Evolutionary conservation across 2,113 vertebrate genomes (phyloP), one percentile per base, ranked within the genome.

Genomic region (Potamarius usumacintae): DNA sequence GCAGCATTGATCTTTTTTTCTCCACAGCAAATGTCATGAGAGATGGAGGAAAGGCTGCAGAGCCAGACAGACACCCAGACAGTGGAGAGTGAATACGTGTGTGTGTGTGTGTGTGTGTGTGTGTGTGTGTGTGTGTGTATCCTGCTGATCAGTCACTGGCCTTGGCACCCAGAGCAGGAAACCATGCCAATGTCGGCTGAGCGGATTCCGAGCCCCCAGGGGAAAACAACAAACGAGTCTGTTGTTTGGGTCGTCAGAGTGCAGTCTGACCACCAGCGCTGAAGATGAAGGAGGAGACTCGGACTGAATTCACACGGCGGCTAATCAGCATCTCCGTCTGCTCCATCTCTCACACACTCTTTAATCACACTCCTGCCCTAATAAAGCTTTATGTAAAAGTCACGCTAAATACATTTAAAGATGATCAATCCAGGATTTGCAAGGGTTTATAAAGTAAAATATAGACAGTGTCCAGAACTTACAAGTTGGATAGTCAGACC

Each of bases 111-210:
- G 79, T 87, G 74, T 83, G 87, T 58, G 81, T 71, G 85, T 67
- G 78, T 87, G 74, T 79, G 90, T 87, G 67, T 65, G 78, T 87
- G 85, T 82, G 86, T 62, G 78, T 86, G 84, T 72, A 60, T 82
- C 86, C 87, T 86, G 86, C 90, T 90, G 87, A 87, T 90, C 89
- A 86, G 89, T 87, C 89, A 87, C 86, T 82, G 88, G 89, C 88
- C 88, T 89, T 91, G 90, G 90, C 90, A 91, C 80, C 84, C 86
- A 86, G 69, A 76, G 6, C 87, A 62, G 80, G 80, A 89, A 88
- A 82, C 79, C 82, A 87, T 90, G 91, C 91, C 89, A 90, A 89
- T 80, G 89, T 91, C 91, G 89, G 88, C 89, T 89, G 88, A 91
- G 89, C 83, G 71, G 85, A 91, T 91, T 90, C 91, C 88, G 48